A percentile compares a stretch with the other conserved stretches of the same genome.
phyloP scores from a whole-genome alignment of 2,797 vertebrate genomes.

The Tokudaia muenninki region DNA sequence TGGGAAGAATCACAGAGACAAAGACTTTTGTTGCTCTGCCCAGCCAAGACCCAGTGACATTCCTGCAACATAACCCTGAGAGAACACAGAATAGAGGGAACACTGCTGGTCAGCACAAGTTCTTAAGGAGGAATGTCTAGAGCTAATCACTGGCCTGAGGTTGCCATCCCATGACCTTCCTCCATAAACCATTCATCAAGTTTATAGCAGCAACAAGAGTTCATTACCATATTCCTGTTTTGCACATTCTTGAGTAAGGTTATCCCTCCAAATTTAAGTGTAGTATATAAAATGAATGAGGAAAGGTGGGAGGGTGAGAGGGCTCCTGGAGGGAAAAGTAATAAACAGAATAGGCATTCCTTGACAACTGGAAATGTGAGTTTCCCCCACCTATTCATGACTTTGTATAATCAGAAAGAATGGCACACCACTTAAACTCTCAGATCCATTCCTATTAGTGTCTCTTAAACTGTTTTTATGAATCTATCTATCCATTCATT shows the following conservation, averaged over 20 bases:
- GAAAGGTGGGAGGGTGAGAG: constrained; percentile 51
- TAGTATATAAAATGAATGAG: constrained; percentile 71
- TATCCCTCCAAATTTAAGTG: constrained; percentile 76
- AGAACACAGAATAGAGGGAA: constrained; percentile 36
- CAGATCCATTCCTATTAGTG: constrained; percentile 36
- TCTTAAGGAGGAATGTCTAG: constrained; percentile 47
- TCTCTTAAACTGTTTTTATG: constrained; percentile 41
- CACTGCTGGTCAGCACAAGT: not conserved
- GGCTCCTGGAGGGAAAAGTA: constrained; percentile 23
- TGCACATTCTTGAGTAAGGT: constrained; percentile 77
- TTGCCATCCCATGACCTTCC: constrained; percentile 63
- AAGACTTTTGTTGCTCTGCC: not conserved
- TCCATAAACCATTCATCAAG: constrained; percentile 68
- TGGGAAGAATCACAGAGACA: not conserved
- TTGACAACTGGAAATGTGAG: constrained; percentile 56
- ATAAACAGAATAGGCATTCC: constrained; percentile 70
- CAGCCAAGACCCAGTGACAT: not conserved
- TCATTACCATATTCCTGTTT: constrained; percentile 77
- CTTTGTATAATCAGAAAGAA: constrained; percentile 51
- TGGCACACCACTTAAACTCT: constrained; percentile 2
- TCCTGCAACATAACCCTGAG: not conserved
- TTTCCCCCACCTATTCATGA: constrained; percentile 59
- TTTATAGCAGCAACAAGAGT: constrained; percentile 75
- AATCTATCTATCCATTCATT: not conserved
- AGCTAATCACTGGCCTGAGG: constrained; percentile 73